phyloP scores from a whole-genome alignment of 2,888 invertebrate species.

The Stratiomys singularior region DNA sequence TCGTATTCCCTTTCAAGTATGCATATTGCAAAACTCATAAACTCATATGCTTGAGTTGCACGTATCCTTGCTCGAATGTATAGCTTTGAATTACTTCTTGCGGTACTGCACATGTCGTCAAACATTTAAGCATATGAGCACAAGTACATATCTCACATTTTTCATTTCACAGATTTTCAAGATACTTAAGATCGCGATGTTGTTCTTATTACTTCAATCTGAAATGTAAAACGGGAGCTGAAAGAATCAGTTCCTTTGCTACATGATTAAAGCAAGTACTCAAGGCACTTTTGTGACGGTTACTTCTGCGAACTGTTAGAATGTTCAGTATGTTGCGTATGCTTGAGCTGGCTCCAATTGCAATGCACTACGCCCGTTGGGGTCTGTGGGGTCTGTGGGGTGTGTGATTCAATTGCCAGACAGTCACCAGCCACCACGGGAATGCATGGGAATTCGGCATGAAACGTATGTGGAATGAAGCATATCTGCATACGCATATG shows the following conservation, averaged over 20 bases:
- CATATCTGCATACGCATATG: no score
- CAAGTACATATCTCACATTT: neutral
- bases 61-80: no score
- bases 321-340: neutral
- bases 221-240: neutral
- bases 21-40: no score
- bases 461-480: neutral
- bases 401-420: slow-evolving; percentile 23
- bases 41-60: no score
- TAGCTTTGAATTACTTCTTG: no score
- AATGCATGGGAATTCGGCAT: neutral
- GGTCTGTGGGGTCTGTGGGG: neutral
- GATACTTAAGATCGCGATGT: neutral
- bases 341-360: neutral
- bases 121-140: no score
- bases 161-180: slow-evolving; percentile 1
- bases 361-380: neutral
- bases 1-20: no score
- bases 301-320: slow-evolving; percentile 4
- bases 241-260: neutral
- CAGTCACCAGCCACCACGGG: slow-evolving; percentile 7
- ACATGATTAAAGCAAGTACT: neutral
- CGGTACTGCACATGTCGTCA: no score
- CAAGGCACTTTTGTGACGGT: neutral
- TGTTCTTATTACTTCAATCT: neutral